phyloP scores from a whole-genome alignment of 2,797 vertebrate genomes.

The Malurus splendens region DNA sequence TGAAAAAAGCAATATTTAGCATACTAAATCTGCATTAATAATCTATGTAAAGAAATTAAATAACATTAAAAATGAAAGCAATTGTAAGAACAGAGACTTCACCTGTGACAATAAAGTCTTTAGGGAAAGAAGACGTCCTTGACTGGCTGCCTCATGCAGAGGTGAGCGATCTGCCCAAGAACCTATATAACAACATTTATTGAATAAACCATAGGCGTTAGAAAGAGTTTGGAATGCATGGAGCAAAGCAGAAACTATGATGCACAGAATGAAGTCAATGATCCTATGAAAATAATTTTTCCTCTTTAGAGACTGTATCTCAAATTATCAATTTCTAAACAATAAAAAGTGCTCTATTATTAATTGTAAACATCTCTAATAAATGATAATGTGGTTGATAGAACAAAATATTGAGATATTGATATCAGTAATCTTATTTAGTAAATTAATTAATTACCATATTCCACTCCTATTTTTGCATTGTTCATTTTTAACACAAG shows the following conservation, averaged over 20 bases:
- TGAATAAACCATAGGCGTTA: neutral
- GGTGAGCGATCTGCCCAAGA: conserved; percentile 94
- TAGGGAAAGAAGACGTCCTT: conserved; percentile 89
- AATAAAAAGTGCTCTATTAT: neutral
- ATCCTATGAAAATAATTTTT: neutral
- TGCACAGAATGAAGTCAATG: neutral
- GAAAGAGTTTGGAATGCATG: neutral
- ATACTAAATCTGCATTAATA: neutral
- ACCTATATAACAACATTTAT: conserved; percentile 68
- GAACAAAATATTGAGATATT: neutral
- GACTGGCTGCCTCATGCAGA: conserved; percentile 90
- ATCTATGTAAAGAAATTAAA: neutral
- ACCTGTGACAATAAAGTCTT: conserved; percentile 92
- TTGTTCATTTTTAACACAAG: neutral
- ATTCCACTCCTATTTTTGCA: neutral
- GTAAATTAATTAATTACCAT: neutral
- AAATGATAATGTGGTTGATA: neutral
- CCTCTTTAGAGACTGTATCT: neutral
- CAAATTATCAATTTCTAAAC: neutral
- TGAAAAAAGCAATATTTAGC: neutral
- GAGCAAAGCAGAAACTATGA: neutral
- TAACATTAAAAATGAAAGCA: neutral
- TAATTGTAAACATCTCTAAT: neutral
- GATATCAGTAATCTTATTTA: neutral
- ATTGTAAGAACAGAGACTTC: conserved; percentile 35